phyloP scores from a whole-genome alignment of 2,797 vertebrate genomes.

The Carduelis carduelis region DNA sequence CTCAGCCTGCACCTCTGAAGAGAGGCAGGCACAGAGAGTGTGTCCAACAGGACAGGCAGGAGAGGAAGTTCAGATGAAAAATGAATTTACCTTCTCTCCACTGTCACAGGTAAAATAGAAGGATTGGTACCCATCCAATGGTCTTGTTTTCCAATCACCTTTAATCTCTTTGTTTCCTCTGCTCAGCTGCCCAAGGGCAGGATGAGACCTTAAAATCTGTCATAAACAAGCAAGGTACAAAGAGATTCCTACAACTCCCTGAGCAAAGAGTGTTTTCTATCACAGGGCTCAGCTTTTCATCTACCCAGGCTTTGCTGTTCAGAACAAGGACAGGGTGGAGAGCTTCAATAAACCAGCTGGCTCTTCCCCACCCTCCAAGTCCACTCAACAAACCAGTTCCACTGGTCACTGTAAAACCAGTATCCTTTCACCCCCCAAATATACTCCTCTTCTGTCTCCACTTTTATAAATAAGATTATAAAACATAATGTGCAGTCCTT shows the following conservation, averaged over 20 bases:
- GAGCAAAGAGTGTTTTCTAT: background rate
- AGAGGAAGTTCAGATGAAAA: background rate
- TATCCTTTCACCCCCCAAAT: fast-evolving
- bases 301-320: background rate
- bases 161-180: background rate
- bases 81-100: background rate
- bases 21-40: background rate
- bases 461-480: background rate
- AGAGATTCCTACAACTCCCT: background rate
- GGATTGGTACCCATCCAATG: background rate
- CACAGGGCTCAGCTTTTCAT: background rate
- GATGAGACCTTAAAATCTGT: background rate
- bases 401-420: background rate
- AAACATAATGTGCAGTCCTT: background rate
- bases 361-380: background rate
- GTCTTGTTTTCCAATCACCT: background rate
- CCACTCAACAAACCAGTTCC: background rate
- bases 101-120: background rate
- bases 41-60: background rate
- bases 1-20: background rate
- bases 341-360: background rate
- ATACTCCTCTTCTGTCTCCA: background rate
- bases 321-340: background rate
- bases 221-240: background rate
- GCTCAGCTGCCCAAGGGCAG: background rate